These are phyloP conservation scores for Agonopterix alstromeriana DNA, from an alignment of 2,888 invertebrate genomes.

Conservation along the genomic window DNA sequence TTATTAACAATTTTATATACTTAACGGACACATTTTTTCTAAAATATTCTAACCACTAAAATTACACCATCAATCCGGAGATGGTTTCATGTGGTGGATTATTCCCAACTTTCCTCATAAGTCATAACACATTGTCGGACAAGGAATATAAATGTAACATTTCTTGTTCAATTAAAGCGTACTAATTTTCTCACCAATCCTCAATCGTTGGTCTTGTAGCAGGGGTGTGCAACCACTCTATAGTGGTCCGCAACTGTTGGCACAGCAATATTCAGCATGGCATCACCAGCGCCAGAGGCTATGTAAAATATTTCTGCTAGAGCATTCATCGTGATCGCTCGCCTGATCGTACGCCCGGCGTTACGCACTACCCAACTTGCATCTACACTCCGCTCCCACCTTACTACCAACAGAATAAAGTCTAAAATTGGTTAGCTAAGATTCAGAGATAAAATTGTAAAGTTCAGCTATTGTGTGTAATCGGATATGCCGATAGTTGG, in stretches of 20 bases:
- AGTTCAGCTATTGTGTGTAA: conserved; percentile 58
- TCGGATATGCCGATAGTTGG: conserved; percentile 61
- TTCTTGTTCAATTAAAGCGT: too few species aligned
- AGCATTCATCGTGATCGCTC: conserved; percentile 74
- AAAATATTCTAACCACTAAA: too few species aligned
- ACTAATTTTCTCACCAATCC: too few species aligned
- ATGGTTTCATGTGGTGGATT: too few species aligned
- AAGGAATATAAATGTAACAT: too few species aligned
- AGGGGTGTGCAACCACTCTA: conserved; percentile 30
- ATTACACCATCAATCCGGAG: too few species aligned
- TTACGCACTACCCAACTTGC: conserved; percentile 46
- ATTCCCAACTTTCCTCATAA: too few species aligned
- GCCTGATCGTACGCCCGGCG: conserved; percentile 59
- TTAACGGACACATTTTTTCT: too few species aligned
- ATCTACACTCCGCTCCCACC: conserved; percentile 21
- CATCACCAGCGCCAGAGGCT: conserved; percentile 59
- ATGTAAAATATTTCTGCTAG: conserved; percentile 76
- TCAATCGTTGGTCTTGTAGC: too few species aligned
- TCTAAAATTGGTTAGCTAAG: conserved; percentile 20
- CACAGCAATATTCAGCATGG: conserved; percentile 67
- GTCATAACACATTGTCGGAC: too few species aligned
- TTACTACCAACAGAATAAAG: conserved; percentile 30
- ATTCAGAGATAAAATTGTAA: conserved; percentile 27
- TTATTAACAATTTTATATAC: too few species aligned
- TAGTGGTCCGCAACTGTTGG: conserved; percentile 54